Evolutionary conservation across 2,888 invertebrate genomes (phyloP).

Genomic region (Agrotis puta): DNA sequence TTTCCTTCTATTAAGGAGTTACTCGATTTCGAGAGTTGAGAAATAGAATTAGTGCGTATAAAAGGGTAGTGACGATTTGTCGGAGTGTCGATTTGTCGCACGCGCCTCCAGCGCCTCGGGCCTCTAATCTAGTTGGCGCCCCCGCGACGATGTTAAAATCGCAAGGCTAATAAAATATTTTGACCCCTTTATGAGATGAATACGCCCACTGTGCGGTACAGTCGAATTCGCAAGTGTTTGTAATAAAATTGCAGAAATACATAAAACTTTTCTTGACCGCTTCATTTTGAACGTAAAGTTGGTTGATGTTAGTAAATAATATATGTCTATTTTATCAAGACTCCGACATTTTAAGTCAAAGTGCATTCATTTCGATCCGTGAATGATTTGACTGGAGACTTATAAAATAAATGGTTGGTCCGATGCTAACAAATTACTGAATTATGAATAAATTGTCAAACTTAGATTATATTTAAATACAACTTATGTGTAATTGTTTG

Average conservation of each 20-base stretch:
- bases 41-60: constrained; percentile 56
- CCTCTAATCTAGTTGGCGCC: constrained; percentile 88
- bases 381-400: no score
- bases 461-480: no score
- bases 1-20: constrained; percentile 7
- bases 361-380: no score
- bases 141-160: constrained; percentile 89
- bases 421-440: no score
- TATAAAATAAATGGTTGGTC: no score
- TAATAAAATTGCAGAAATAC: no score
- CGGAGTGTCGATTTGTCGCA: constrained; percentile 78
- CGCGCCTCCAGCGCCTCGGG: constrained; percentile 78
- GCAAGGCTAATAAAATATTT: constrained; percentile 91
- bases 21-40: constrained; percentile 13
- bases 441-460: no score
- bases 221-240: constrained; percentile 54
- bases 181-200: constrained; percentile 90
- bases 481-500: no score
- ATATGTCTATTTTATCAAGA: no score
- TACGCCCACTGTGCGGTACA: constrained; percentile 87
- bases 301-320: background rate
- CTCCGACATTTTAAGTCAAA: no score
- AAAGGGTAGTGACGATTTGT: constrained; percentile 64
- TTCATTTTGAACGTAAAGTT: background rate
- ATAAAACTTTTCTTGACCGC: no score